Evolutionary conservation across 2,888 invertebrate species (phyloP), one percentile per base, ranked within the genome.

Genomic region (Lottia gigantea): DNA sequence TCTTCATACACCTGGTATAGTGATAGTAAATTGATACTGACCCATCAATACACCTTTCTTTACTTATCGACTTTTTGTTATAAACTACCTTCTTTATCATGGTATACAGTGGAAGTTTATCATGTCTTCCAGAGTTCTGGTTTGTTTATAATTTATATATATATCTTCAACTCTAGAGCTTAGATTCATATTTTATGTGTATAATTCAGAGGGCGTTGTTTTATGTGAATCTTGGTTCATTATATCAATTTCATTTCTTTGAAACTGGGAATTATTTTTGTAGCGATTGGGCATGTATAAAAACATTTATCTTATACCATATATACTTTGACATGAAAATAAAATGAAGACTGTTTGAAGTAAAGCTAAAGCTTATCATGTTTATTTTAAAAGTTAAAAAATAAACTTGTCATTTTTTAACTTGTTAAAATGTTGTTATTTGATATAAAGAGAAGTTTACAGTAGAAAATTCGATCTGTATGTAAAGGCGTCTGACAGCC

Each of bases 41-140:
- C 55, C 55, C 19, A 23, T 55, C 19, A 55, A 55, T 55, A 55
- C 19, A 55, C 55, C 55, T 23, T 55, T 23, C 23, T 55, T 55
- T 55, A 23, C 55, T 55, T 55, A 55, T 55, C 55, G 23, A 55
- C 55, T 55, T 55, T 40, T 55, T 55, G 23, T 55, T 55, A 55
- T 55, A 55, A 23, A 55, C 23, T 55, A 23, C 55, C 55, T 55
- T 55, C 23, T 55, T 23, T 55, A 19, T 55, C 55, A 55, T 23
- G 19, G 55, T 23, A 23, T 23, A 23, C 8, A 19, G 12, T 55
- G 19, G 8, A 23, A 23, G 19, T 55, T 55, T 55, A 55, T 55
- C 55, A 55, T 55, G 55, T 19, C 55, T 8, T 6, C 55, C 23
- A 23, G 55, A 23, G 55, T 55, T 19, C 55, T 55, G 55, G 55